Conservation (phyloP, 2,888 invertebrate species). For the Mayetiola destructor region DNA sequence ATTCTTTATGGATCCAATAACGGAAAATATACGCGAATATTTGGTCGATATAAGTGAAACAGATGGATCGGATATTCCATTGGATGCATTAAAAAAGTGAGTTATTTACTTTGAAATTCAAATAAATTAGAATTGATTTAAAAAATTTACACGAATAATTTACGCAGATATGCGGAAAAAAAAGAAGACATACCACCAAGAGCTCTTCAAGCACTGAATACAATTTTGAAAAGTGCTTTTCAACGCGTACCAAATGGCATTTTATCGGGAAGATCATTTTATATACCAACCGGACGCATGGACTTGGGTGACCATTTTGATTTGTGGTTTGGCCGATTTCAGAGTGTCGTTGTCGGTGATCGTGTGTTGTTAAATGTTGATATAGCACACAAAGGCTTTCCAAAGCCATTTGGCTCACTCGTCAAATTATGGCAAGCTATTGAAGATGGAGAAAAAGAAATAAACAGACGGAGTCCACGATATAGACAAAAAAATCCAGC, state of each 20-base stretch:
- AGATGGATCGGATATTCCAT: not conserved
- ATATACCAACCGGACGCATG: slow-evolving; percentile 40
- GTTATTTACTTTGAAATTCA: not conserved
- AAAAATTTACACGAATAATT: not conserved
- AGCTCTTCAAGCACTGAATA: slow-evolving; percentile 47
- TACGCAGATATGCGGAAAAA: slow-evolving; percentile 20
- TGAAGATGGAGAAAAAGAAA: not conserved
- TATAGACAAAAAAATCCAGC: not conserved
- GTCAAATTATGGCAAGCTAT: not conserved
- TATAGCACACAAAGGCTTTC: slow-evolving; percentile 70
- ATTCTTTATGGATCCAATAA: too few species aligned
- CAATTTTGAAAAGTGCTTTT: slow-evolving; percentile 28
- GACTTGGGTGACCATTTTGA: slow-evolving; percentile 65
- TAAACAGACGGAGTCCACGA: not conserved
- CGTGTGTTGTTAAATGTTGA: slow-evolving; percentile 83
- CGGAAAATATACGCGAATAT: not conserved
- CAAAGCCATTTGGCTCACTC: slow-evolving; percentile 30
- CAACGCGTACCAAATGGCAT: slow-evolving; percentile 17
- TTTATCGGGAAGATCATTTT: slow-evolving; percentile 68
- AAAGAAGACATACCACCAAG: slow-evolving; percentile 29
- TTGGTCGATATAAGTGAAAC: not conserved
- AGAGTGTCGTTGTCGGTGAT: slow-evolving; percentile 81
- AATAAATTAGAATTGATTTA: not conserved
- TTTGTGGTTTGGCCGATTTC: slow-evolving; percentile 87
- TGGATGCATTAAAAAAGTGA: not conserved